A percentile compares a stretch with the other conserved stretches of the same genome.
These are phyloP conservation scores for Capromys pilorides DNA, from an alignment of 2,797 vertebrate genomes.

Conservation along the genomic window DNA sequence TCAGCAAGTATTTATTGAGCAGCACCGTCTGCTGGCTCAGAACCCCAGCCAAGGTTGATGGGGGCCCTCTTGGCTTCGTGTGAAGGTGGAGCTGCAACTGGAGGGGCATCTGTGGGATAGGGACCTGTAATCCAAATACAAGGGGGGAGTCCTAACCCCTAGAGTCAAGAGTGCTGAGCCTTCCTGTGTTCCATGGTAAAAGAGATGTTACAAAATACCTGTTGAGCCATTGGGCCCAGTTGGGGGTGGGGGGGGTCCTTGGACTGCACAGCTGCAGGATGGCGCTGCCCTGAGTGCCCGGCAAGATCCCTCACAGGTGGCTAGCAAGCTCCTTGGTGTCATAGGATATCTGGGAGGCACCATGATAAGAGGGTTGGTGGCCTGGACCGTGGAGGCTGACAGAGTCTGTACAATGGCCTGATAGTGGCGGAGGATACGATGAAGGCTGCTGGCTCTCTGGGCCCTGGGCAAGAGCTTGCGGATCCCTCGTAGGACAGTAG, in stretches of 20 bases:
- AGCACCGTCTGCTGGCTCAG: neutral
- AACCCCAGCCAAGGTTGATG: neutral
- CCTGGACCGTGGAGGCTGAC: neutral
- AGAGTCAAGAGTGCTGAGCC: neutral
- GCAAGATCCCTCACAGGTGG: neutral
- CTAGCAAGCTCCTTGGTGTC: neutral
- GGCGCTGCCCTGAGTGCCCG: neutral
- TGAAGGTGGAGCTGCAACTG: neutral
- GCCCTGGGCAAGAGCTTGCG: neutral
- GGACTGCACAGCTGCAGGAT: neutral
- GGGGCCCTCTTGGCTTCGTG: neutral
- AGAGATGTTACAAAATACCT: neutral
- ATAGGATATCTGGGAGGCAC: neutral
- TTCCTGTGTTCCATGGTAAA: accelerated
- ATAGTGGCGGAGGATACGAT: neutral
- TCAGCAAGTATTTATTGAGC: constrained; percentile 73
- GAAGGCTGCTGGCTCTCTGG: neutral
- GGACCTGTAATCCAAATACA: neutral
- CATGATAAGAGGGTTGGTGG: neutral
- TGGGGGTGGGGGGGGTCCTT: neutral
- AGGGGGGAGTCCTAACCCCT: neutral
- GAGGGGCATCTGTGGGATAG: neutral
- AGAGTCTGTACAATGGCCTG: too few species aligned
- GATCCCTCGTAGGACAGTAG: neutral
- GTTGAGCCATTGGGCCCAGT: neutral